A percentile compares a stretch with the other conserved stretches of the same genome.
Evolutionary conservation across 2,888 invertebrate genomes (phyloP).

Genomic region (Philonicus albiceps): DNA sequence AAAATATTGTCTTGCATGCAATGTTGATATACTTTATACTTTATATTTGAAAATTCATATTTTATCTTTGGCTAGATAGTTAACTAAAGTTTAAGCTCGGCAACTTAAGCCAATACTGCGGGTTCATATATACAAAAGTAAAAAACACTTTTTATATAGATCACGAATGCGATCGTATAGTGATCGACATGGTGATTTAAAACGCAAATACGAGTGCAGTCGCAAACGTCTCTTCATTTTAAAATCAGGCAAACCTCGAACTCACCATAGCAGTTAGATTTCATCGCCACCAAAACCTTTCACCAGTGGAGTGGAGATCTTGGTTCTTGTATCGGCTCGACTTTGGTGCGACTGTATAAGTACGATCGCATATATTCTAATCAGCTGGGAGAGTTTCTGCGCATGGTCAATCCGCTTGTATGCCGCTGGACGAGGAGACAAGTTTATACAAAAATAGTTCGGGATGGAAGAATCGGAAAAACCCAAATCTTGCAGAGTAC

Average conservation of each 20-base stretch:
- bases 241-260: not conserved
- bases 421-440: constrained; percentile 52
- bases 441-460: constrained; percentile 55
- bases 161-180: too few species aligned
- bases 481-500: constrained; percentile 57
- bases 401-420: constrained; percentile 41
- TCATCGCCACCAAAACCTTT: not conserved
- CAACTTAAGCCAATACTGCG: too few species aligned
- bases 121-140: too few species aligned
- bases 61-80: too few species aligned
- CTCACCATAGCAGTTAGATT: not conserved
- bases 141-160: too few species aligned
- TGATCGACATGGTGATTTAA: too few species aligned
- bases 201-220: too few species aligned
- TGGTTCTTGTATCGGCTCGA: not conserved
- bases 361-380: not conserved
- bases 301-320: not conserved
- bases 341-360: not conserved
- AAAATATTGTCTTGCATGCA: too few species aligned
- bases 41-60: too few species aligned
- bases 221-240: not conserved
- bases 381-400: constrained; percentile 28
- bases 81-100: too few species aligned
- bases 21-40: too few species aligned
- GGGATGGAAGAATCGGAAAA: constrained; percentile 48